phyloP scores from a whole-genome alignment of 1,140 invertebrate species.

The Lucilia sericata region DNA sequence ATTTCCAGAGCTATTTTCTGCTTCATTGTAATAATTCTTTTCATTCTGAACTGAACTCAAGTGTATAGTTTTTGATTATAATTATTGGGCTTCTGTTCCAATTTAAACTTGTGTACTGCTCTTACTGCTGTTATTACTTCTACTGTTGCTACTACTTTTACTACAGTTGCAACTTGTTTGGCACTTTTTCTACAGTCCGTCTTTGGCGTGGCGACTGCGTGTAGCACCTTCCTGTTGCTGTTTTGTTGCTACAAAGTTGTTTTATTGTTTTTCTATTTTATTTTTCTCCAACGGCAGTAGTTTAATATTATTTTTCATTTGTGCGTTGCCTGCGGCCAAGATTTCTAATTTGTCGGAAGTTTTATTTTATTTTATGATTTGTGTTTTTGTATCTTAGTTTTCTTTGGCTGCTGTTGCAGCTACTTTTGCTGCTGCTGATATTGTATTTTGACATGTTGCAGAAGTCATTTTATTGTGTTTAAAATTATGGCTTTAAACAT shows the following conservation, averaged over 20 bases:
- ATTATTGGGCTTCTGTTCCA: conserved; percentile 41
- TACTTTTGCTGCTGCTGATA: neutral
- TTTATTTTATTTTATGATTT: conserved; percentile 32
- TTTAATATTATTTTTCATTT: conserved; percentile 1
- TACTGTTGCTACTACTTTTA: neutral
- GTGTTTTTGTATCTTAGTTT: neutral
- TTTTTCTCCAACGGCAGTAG: neutral
- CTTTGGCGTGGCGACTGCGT: neutral
- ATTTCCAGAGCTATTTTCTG: neutral
- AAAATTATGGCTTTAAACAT: conserved; percentile 11
- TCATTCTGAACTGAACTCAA: neutral
- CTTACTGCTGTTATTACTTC: neutral
- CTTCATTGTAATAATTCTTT: neutral
- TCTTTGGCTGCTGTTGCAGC: neutral
- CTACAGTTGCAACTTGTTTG: neutral
- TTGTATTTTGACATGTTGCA: conserved; percentile 19
- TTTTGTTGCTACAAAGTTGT: neutral
- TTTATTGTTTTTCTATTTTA: neutral
- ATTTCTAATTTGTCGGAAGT: conserved; percentile 40
- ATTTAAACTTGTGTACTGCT: conserved; percentile 17
- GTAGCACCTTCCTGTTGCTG: neutral
- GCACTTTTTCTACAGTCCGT: too few species aligned
- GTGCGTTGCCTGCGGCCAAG: conserved; percentile 8
- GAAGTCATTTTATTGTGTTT: neutral
- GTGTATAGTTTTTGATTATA: conserved; percentile 3